phyloP scores from a whole-genome alignment of 2,888 invertebrate genomes.

The Petrolisthes cinctipes region DNA sequence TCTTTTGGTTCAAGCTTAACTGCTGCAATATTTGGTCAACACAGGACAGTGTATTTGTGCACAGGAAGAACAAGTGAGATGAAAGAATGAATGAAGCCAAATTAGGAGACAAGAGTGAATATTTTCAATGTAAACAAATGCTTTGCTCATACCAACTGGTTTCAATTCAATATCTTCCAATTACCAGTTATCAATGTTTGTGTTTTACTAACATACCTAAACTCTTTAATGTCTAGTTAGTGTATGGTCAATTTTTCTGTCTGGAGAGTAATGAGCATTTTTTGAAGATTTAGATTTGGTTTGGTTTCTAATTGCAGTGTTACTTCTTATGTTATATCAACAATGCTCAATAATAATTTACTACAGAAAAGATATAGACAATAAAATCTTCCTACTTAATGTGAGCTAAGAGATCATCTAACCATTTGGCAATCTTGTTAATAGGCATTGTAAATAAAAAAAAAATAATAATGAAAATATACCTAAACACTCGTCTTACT shows the following conservation, averaged over 20 bases:
- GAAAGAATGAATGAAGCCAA: conserved; percentile 5
- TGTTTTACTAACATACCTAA: no score
- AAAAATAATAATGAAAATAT: conserved; percentile 28
- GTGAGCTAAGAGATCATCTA: conserved; percentile 48
- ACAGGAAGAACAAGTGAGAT: conserved; percentile 49
- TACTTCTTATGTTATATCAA: neutral
- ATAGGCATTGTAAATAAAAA: conserved; percentile 11
- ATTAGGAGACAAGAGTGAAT: neutral
- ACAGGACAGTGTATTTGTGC: conserved; percentile 41
- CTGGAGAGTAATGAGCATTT: no score
- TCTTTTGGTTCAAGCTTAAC: no score
- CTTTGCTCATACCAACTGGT: no score
- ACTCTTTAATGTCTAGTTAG: no score
- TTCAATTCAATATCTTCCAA: no score
- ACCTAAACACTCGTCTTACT: conserved; percentile 26
- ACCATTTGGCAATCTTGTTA: conserved; percentile 49
- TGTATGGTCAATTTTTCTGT: no score
- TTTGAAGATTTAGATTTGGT: neutral
- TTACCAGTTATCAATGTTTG: no score
- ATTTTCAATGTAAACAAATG: no score
- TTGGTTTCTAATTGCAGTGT: neutral
- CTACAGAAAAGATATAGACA: conserved; percentile 25
- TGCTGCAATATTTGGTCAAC: no score
- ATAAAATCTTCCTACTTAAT: conserved; percentile 35
- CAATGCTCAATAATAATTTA: neutral